Evolutionary conservation across 2,113 vertebrate species (phyloP), one percentile per base, ranked within the genome.

Genomic region (Psephotus haematonotus): DNA sequence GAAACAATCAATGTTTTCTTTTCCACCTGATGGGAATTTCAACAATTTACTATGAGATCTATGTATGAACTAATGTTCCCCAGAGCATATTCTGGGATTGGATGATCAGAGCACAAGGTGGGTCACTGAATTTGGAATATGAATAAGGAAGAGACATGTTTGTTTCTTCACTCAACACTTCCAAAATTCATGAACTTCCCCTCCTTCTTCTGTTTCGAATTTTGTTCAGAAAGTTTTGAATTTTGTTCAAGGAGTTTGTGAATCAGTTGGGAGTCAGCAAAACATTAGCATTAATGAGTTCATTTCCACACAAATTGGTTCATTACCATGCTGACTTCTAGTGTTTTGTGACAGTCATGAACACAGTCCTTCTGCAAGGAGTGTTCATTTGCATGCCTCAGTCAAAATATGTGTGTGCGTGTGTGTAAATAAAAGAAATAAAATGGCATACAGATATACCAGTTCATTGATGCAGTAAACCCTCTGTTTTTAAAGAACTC

Each of bases 251-350:
- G 96, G 84, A 97, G 85, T 97, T 97, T 2, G 33, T 90, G 49
- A 83, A 97, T 96, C 97, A 98, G 93, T 90, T 96, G 97, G 95
- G 95, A 97, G 96, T 97, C 97, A 97, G 97, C 95, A 98, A 98
- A 98, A 97, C 93, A 93, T 97, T 97, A 97, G 53, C 94, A 96
- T 97, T 98, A 98, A 98, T 96, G 97, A 97, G 96, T 97, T 97
- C 95, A 98, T 98, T 98, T 98, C 79, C 94, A 97, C 96, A 96
- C 94, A 97, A 97, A 98, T 97, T 97, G 96, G 72, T 93, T 98
- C 95, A 97, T 98, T 98, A 97, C 90, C 92, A 95, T 97, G 84
- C 96, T 94, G 95, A 92, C 91, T 97, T 97, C 88, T 86, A 97
- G 74, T 95, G 84, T 92, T 97, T 97, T 77, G 59, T 96, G 82